Conservation (phyloP, 2,113 vertebrate genomes). For the Blennius ocellaris region DNA sequence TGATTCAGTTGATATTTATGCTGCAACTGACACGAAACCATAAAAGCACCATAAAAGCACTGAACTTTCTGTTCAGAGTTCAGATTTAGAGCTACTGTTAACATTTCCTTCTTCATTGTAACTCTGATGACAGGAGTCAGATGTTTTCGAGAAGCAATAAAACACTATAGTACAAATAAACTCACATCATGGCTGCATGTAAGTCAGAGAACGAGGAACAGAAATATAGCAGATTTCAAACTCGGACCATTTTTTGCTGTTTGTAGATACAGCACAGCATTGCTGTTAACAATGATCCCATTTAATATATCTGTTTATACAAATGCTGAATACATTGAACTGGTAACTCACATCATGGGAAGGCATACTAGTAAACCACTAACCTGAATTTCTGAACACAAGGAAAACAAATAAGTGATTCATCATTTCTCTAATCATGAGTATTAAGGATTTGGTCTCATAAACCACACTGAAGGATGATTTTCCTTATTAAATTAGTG, state of each 20-base stretch:
- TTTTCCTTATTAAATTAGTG: too few relatives aligned
- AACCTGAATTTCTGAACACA: background rate
- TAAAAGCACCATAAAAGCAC: too few relatives aligned
- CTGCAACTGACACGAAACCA: background rate
- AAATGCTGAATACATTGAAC: background rate
- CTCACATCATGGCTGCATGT: background rate
- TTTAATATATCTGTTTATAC: background rate
- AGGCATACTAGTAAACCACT: background rate
- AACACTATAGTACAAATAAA: background rate
- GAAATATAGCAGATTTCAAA: background rate
- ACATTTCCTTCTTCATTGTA: conserved; percentile 41
- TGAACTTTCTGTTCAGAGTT: background rate
- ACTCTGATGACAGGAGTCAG: background rate
- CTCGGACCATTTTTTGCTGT: background rate
- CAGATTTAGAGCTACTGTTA: conserved; percentile 16
- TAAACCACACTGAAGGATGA: too few relatives aligned
- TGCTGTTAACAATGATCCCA: background rate
- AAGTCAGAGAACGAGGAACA: too few relatives aligned
- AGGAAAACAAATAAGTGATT: background rate
- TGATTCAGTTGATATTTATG: background rate
- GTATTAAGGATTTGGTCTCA: too few relatives aligned
- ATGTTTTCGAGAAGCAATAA: conserved; percentile 34
- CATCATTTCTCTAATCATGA: background rate
- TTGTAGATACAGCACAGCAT: background rate
- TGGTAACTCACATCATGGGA: background rate